Evolutionary conservation across 2,888 invertebrate species (phyloP).

Genomic region (Lamproptera curius): DNA sequence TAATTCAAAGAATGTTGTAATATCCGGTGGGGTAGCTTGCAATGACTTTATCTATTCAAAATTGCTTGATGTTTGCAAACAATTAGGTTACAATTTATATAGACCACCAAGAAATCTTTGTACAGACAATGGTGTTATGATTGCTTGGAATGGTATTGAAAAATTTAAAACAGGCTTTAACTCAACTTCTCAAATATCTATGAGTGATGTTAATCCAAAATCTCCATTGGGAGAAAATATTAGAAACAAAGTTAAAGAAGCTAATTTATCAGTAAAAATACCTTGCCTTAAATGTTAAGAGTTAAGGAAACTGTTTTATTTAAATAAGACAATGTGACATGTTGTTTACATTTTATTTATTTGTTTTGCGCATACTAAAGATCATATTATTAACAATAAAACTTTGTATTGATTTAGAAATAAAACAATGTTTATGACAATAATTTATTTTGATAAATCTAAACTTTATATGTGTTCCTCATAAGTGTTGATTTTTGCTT

Average conservation of each 20-base stretch:
- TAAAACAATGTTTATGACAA: slow-evolving; percentile 18
- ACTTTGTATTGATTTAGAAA: not conserved
- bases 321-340: not conserved
- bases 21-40: slow-evolving; percentile 98
- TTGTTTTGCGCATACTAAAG: too few relatives aligned
- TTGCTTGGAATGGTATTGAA: slow-evolving; percentile 98
- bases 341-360: too few relatives aligned
- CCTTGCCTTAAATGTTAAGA: slow-evolving; percentile 43
- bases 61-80: slow-evolving; percentile 81
- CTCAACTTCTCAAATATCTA: slow-evolving; percentile 60
- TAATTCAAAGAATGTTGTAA: slow-evolving; percentile 81
- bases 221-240: slow-evolving; percentile 81
- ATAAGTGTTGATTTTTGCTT: slow-evolving; percentile 41
- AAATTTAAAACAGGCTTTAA: slow-evolving; percentile 74
- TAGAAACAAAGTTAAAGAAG: slow-evolving; percentile 73
- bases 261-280: slow-evolving; percentile 65
- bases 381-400: too few relatives aligned
- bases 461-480: slow-evolving; percentile 37
- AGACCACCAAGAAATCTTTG: slow-evolving; percentile 92
- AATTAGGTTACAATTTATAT: slow-evolving; percentile 81
- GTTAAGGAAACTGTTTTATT: slow-evolving; percentile 25
- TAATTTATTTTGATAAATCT: slow-evolving; percentile 21
- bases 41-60: slow-evolving; percentile 89
- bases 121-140: slow-evolving; percentile 99
- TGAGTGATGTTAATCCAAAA: slow-evolving; percentile 78